Evolutionary conservation across 2,797 vertebrate species (phyloP).

Genomic region (Pelodytes ibericus): DNA sequence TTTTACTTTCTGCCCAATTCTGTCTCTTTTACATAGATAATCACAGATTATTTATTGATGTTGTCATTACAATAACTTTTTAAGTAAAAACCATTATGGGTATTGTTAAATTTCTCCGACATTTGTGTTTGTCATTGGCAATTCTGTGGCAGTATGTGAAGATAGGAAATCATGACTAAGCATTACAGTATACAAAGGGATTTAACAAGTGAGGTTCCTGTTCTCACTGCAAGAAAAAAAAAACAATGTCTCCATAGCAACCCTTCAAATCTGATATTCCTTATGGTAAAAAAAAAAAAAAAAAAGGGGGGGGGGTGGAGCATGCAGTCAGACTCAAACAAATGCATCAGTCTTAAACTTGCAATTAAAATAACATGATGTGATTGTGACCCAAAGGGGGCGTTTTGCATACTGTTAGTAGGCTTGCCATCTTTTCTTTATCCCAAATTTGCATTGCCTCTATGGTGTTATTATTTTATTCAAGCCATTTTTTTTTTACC

Average conservation of each 20-base stretch:
- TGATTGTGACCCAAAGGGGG: too few species aligned
- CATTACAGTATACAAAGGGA: constrained; percentile 3
- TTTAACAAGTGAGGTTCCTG: not conserved
- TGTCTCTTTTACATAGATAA: too few species aligned
- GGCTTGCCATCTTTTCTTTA: too few species aligned
- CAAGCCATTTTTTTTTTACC: too few species aligned
- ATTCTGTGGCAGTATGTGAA: constrained; percentile 8
- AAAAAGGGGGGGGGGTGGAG: too few species aligned
- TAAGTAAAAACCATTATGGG: not conserved
- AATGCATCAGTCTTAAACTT: not conserved
- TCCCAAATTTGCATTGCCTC: too few species aligned
- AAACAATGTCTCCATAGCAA: not conserved
- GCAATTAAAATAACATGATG: not conserved
- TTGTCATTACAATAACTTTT: not conserved
- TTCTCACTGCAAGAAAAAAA: not conserved
- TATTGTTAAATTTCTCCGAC: not conserved
- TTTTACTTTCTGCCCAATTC: too few species aligned
- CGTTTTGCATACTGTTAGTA: too few species aligned
- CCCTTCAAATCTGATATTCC: not conserved
- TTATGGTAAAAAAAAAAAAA: not conserved
- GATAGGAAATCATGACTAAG: constrained; percentile 2
- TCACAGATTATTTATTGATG: not conserved
- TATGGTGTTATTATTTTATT: too few species aligned
- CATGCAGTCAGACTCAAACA: not conserved
- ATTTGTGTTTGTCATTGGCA: not conserved